These are phyloP conservation scores for Antechinus stuartii DNA, from an alignment of 2,113 vertebrate species.

Conservation along the genomic window DNA sequence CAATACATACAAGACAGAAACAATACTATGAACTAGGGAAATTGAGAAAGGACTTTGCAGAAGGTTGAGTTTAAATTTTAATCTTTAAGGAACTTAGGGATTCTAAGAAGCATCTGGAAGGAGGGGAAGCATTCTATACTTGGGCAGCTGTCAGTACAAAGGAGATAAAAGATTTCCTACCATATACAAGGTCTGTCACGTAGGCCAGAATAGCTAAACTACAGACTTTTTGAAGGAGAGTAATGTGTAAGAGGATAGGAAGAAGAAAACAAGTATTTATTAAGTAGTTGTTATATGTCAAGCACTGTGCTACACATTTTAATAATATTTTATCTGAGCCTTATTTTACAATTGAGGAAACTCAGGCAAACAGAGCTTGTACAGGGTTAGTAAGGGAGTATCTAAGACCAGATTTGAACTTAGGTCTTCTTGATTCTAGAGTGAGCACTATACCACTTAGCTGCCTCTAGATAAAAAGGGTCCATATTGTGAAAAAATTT, in stretches of 20 bases:
- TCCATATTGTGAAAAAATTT: not conserved
- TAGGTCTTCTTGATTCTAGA: not conserved
- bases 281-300: not conserved
- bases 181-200: not conserved
- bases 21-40: not conserved
- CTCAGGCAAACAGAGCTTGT: not conserved
- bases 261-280: not conserved
- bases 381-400: not conserved
- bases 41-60: not conserved
- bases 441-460: not conserved
- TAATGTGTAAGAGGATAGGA: not conserved
- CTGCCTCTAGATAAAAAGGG: not conserved
- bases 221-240: not conserved
- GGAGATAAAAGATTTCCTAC: not conserved
- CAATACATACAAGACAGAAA: not conserved
- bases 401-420: not conserved
- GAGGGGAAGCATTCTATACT: not conserved
- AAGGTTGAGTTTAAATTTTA: not conserved
- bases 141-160: not conserved
- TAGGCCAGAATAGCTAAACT: not conserved
- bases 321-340: not conserved
- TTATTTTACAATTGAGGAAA: not conserved
- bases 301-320: not conserved
- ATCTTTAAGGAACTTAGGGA: not conserved
- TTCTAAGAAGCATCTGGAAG: not conserved